A percentile compares a stretch with the other conserved stretches of the same genome.
These are phyloP conservation scores for Coelopa frigida DNA, from an alignment of 1,140 invertebrate species.

Conservation along the genomic window DNA sequence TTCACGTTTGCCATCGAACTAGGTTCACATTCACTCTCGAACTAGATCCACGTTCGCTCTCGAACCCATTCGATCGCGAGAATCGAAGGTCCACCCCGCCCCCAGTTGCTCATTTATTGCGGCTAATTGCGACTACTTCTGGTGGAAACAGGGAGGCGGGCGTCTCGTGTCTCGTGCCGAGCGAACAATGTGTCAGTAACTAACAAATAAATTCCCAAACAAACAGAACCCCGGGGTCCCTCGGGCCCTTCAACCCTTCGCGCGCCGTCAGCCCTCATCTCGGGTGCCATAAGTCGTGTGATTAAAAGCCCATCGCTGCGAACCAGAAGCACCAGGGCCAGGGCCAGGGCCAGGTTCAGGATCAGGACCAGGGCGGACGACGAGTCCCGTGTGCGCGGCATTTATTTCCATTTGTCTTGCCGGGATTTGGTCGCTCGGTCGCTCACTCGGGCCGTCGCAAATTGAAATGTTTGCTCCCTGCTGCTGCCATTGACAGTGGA, in stretches of 20 bases:
- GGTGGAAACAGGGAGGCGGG: slow-evolving; percentile 1
- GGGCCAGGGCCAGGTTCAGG: too few species aligned
- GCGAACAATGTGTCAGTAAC: too few species aligned
- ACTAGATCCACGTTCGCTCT: too few species aligned
- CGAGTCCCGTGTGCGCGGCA: slow-evolving; percentile 5
- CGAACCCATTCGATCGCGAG: too few species aligned
- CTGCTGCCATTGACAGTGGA: too few species aligned
- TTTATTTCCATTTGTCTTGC: slow-evolving; percentile 15
- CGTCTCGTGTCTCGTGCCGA: too few species aligned
- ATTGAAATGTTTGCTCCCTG: too few species aligned
- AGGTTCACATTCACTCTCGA: too few species aligned
- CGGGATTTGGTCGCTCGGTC: slow-evolving; percentile 12
- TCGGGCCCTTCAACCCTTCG: slow-evolving; percentile 14
- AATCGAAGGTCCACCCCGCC: too few species aligned
- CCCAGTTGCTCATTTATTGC: slow-evolving; percentile 45
- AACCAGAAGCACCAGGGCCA: neutral
- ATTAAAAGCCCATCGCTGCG: slow-evolving; percentile 43
- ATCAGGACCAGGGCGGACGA: neutral
- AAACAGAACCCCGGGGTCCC: slow-evolving; percentile 12
- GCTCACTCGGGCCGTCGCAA: slow-evolving; percentile 13
- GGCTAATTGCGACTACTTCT: slow-evolving; percentile 41
- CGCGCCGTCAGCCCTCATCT: slow-evolving; percentile 38
- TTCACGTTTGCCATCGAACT: too few species aligned
- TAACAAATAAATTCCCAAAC: slow-evolving; percentile 10
- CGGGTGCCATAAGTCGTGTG: slow-evolving; percentile 45